Base-by-base conservation (phyloP, 2,888 invertebrate genomes). In the Nephrocerus scutellatus region DNA sequence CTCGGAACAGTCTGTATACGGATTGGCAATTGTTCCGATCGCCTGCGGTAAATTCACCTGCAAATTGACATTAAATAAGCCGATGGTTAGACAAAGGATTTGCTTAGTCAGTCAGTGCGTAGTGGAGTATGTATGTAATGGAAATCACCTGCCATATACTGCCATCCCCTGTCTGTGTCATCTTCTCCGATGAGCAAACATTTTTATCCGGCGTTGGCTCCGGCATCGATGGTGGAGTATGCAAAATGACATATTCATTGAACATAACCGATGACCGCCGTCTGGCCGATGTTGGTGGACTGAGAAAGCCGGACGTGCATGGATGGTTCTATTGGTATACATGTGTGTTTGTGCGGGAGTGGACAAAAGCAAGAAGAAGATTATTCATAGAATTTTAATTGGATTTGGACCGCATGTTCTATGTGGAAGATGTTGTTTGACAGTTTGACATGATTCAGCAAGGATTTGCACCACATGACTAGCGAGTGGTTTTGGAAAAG, bases 211-310 rank as follows among this genome's bases (percentile, higher is more conserved):
- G 24, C 22, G 55, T 50, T 36, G 63, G 59, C 23, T 62, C 61
- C 16, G 56, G 62, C 10, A 66, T 52, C 9, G 66, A 57, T 8
- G 68, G 67, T 24, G 68, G 68, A 15, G 79, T 79, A 58, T 87
- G 86, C 21, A 86, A 74, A 25, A 87, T 72, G 10, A 88, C 82
- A 22, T 86, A 83, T 60, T 88, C 87, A 59, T 84, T 87, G 70
- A 89, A 89, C 86, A 88, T 88, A 44, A 89, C 89, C 48, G 86
- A 86, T 25, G 88, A 87, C 35, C 86, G 73, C 13, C 88, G 75
- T 49, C 81, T 78, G 39, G 77, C 72, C 36, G 80, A 77, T 20
- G 60, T 59, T 36, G 84, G 83, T 29, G 85, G 85, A 50, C 84
- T 84, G 35, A 86, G 70, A 34, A 85, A 72, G 29, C 81, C 79